These are phyloP conservation scores for Cactoblastis cactorum DNA, from an alignment of 2,888 invertebrate genomes.

Conservation along the genomic window DNA sequence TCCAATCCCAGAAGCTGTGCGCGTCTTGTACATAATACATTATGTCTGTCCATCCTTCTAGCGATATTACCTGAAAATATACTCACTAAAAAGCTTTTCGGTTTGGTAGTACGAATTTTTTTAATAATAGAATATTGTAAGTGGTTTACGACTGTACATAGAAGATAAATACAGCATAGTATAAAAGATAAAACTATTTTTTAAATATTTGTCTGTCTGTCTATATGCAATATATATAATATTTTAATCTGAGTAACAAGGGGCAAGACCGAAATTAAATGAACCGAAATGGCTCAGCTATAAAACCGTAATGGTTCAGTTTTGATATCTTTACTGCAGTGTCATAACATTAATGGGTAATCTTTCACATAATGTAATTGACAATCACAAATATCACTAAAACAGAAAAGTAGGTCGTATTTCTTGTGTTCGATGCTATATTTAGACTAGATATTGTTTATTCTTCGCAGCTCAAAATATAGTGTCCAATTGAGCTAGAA, in stretches of 20 bases:
- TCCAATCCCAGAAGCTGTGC: slow-evolving; percentile 99
- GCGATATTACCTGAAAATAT: slow-evolving; percentile 92
- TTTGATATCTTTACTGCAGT: not conserved
- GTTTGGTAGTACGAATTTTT: not conserved
- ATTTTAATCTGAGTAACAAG: not conserved
- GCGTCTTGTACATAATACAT: slow-evolving; percentile 99
- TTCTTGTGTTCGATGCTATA: not conserved
- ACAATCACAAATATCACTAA: too few relatives aligned
- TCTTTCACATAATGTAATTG: slow-evolving; percentile 7
- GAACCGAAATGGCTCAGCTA: not conserved
- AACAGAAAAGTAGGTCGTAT: not conserved
- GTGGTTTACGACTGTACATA: too few relatives aligned
- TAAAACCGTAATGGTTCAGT: not conserved
- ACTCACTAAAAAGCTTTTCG: not conserved
- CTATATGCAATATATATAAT: too few relatives aligned
- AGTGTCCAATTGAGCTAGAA: too few relatives aligned
- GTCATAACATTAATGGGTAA: not conserved
- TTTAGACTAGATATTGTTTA: not conserved
- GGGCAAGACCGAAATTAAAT: not conserved
- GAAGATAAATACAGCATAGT: too few relatives aligned
- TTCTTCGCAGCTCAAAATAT: not conserved
- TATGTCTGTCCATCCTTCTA: slow-evolving; percentile 99
- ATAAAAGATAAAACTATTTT: too few relatives aligned
- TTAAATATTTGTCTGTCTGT: too few relatives aligned
- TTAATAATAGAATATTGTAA: not conserved